A percentile compares a stretch with the other conserved stretches of the same genome.
phyloP scores from a whole-genome alignment of 2,797 vertebrate species.

The Telmatherina bonti region DNA sequence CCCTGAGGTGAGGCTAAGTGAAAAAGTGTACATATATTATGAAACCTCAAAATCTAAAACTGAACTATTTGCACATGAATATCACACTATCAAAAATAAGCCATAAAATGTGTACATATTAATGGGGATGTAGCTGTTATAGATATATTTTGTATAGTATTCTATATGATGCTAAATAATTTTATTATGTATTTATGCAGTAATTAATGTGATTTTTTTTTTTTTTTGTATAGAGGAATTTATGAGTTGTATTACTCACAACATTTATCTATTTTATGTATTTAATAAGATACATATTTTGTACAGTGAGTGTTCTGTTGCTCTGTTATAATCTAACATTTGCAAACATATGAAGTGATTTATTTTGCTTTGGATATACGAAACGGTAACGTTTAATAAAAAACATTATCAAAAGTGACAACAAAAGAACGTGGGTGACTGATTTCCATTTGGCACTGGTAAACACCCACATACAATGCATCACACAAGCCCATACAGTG shows the following conservation, averaged over 20 bases:
- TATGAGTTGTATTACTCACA: conserved; percentile 16
- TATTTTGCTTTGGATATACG: conserved; percentile 52
- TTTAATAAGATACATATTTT: conserved; percentile 61
- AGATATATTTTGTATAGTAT: conserved; percentile 59
- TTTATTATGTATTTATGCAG: conserved; percentile 66
- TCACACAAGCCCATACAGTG: not conserved
- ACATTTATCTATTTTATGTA: conserved; percentile 43
- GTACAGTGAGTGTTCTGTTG: conserved; percentile 45
- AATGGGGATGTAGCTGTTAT: conserved; percentile 44
- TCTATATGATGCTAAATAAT: conserved; percentile 36
- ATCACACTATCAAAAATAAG: conserved; percentile 14
- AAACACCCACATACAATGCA: conserved; percentile 8
- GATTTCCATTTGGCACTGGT: conserved; percentile 28
- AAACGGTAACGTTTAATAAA: conserved; percentile 54
- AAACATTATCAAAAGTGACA: conserved; percentile 52
- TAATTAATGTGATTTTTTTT: conserved; percentile 57
- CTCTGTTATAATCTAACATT: conserved; percentile 39
- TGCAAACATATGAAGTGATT: conserved; percentile 44
- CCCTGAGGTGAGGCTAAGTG: conserved; percentile 8
- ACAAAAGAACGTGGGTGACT: conserved; percentile 24
- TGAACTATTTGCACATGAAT: conserved; percentile 21
- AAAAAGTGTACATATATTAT: conserved; percentile 3
- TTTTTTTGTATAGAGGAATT: conserved; percentile 57
- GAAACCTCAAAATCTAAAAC: conserved; percentile 30
- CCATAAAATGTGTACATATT: conserved; percentile 67